Conservation (phyloP, 1,140 invertebrate species). For the Megalopta genalis region DNA sequence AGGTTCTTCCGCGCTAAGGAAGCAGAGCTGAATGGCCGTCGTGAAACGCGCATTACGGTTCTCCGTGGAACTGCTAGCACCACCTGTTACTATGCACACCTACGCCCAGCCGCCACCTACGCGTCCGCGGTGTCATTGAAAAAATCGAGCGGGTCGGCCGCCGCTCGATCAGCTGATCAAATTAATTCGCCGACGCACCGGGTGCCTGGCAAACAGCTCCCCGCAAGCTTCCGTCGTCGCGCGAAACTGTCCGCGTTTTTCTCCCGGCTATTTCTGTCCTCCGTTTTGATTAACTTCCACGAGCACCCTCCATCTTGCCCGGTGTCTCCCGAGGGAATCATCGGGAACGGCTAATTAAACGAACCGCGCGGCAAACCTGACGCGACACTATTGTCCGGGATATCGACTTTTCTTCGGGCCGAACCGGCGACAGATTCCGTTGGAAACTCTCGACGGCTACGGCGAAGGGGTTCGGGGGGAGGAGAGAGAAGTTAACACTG, state of each 20-base stretch:
- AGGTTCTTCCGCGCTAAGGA: conserved; percentile 3
- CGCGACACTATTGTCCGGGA: conserved; percentile 41
- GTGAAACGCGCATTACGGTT: conserved; percentile 45
- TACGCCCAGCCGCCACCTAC: conserved; percentile 12
- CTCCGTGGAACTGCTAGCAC: conserved; percentile 17
- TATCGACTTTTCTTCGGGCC: conserved; percentile 3
- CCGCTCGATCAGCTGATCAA: background rate
- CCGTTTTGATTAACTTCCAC: conserved; percentile 24
- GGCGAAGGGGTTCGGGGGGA: no score
- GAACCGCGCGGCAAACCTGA: conserved; percentile 37
- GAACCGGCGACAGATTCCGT: background rate
- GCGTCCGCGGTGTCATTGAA: background rate
- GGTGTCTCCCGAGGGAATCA: background rate
- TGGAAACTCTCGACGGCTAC: background rate
- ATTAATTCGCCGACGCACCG: background rate
- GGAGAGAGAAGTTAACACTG: background rate
- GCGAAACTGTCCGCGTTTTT: no score
- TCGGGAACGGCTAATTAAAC: conserved; percentile 41
- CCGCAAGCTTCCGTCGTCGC: no score
- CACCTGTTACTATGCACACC: conserved; percentile 52
- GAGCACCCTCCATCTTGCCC: background rate
- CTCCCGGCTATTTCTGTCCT: no score
- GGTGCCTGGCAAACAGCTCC: no score
- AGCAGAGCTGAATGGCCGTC: conserved; percentile 33
- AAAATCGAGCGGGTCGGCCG: background rate